A percentile compares a stretch with the other conserved stretches of the same genome.
Conservation (phyloP, 1,140 invertebrate species). For the Reticulitermes speratus region DNA sequence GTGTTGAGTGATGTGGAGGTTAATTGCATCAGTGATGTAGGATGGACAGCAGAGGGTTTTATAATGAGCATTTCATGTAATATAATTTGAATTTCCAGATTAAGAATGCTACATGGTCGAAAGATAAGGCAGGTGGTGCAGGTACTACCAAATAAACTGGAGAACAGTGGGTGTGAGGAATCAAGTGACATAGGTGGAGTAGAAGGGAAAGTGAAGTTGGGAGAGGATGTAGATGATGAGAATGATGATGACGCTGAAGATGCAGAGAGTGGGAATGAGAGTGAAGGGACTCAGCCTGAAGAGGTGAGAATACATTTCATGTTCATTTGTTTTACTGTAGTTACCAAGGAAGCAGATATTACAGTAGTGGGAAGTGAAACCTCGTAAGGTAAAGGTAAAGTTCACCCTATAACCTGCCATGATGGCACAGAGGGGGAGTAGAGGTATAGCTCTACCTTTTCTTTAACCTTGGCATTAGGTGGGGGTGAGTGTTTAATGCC, state of each 20-base stretch:
- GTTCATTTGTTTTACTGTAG: neutral
- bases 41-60: no score
- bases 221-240: conserved; percentile 47
- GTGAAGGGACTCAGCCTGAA: conserved; percentile 79
- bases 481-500: no score
- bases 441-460: no score
- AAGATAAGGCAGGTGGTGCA: conserved; percentile 60
- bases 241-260: conserved; percentile 60
- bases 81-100: conserved; percentile 47
- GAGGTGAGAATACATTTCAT: conserved; percentile 53
- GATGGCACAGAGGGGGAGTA: no score
- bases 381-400: no score
- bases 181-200: conserved; percentile 38
- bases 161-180: conserved; percentile 38
- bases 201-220: conserved; percentile 35
- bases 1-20: no score
- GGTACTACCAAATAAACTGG: conserved; percentile 49
- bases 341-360: no score
- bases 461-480: no score
- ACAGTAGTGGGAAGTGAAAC: no score
- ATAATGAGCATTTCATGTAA: neutral
- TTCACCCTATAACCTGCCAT: no score
- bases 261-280: conserved; percentile 79
- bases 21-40: no score
- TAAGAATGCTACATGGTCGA: conserved; percentile 70